Percentiles rank a stretch among this genome's conserved stretches.
phyloP scores from a whole-genome alignment of 1,140 invertebrate genomes.

The Lepidurus couesii region DNA sequence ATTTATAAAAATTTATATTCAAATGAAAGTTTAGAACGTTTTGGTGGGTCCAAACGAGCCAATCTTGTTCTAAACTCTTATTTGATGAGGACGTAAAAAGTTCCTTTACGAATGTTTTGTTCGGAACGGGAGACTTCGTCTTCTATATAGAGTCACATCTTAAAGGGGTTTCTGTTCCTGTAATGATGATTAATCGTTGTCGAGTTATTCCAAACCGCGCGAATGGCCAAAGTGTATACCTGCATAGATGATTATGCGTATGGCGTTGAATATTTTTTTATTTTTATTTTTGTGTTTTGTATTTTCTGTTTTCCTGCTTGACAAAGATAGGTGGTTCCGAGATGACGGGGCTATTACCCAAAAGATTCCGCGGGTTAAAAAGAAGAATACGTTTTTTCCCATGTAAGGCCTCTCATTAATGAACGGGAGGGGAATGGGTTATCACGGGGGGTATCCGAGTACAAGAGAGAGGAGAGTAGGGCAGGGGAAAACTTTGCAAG shows the following conservation, averaged over 20 bases:
- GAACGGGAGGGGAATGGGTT: neutral
- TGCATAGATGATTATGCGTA: neutral
- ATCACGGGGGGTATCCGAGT: neutral
- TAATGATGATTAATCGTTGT: slow-evolving; percentile 16
- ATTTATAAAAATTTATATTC: too few species aligned
- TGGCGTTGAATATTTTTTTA: neutral
- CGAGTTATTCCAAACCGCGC: neutral
- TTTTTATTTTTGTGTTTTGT: neutral
- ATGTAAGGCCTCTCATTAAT: slow-evolving; percentile 2
- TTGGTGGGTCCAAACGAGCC: neutral
- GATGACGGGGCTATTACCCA: neutral
- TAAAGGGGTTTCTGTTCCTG: neutral
- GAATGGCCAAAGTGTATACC: slow-evolving; percentile 18
- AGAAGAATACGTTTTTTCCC: slow-evolving; percentile 10
- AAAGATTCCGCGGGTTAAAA: slow-evolving; percentile 7
- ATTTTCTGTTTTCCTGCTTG: neutral
- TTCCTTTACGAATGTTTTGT: too few species aligned
- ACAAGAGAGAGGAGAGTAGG: neutral
- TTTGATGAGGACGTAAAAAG: neutral
- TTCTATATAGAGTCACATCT: too few species aligned
- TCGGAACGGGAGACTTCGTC: too few species aligned
- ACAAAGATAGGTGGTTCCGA: slow-evolving; percentile 8
- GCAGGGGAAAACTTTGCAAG: neutral
- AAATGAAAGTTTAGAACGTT: neutral
- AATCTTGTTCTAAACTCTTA: slow-evolving; percentile 3